Percentiles rank a stretch among this genome's conserved stretches.
phyloP scores from a whole-genome alignment of 2,113 vertebrate species.

The Rhadina sibilatrix region DNA sequence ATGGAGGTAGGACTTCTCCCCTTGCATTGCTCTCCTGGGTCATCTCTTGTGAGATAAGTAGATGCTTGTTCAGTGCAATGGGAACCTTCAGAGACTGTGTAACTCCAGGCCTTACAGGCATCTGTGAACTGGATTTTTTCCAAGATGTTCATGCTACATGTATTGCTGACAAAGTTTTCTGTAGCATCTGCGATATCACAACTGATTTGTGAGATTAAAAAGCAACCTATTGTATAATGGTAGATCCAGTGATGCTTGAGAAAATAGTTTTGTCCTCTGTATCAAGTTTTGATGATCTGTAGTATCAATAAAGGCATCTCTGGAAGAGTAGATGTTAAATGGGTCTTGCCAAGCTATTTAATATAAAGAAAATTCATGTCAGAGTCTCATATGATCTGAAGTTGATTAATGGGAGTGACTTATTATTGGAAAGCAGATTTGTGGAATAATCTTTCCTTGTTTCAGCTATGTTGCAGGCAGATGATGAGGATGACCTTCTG shows the following conservation, averaged over 20 bases:
- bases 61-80: not conserved
- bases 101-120: not conserved
- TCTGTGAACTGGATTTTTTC: not conserved
- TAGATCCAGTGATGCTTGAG: not conserved
- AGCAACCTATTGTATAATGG: not conserved
- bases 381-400: not conserved
- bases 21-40: not conserved
- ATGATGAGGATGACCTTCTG: constrained; percentile 96
- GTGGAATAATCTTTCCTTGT: not conserved
- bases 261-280: not conserved
- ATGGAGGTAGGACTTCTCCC: constrained; percentile 84
- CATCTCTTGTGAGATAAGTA: not conserved
- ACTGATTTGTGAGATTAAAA: constrained; percentile 1
- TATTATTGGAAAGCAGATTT: not conserved
- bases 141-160: not conserved
- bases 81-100: not conserved
- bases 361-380: not conserved
- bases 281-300: not conserved
- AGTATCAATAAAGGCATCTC: not conserved
- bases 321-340: not conserved
- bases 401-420: not conserved
- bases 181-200: not conserved
- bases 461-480: constrained; percentile 96
- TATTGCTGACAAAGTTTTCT: constrained; percentile 23
- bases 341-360: not conserved